Conservation (phyloP, 2,113 vertebrate species). For the Otolemur garnettii region DNA sequence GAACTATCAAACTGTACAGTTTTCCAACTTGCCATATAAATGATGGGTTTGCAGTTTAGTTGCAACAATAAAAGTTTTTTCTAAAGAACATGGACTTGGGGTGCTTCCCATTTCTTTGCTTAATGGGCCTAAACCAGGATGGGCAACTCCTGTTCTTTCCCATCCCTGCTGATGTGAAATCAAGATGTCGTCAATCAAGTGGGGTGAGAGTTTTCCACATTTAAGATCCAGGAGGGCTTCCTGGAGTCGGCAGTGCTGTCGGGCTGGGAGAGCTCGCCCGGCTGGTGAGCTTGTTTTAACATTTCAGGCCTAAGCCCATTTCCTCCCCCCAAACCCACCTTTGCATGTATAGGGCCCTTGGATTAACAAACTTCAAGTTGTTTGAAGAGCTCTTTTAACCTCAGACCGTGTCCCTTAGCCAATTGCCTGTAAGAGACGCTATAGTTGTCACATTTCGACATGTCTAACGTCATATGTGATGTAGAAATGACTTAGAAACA, state of each 20-base stretch:
- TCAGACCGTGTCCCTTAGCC: fast-evolving
- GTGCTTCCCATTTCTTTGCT: constrained; percentile 18
- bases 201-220: background rate
- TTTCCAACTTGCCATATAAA: constrained; percentile 87
- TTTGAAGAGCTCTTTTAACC: background rate
- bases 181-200: background rate
- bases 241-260: fast-evolving
- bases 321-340: background rate
- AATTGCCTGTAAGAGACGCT: background rate
- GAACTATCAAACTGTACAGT: constrained; percentile 87
- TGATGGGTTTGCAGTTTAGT: constrained; percentile 89
- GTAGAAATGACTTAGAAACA: background rate
- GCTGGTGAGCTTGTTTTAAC: fast-evolving
- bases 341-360: fast-evolving
- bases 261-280: fast-evolving
- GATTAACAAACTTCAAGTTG: background rate
- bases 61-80: constrained; percentile 90
- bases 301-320: fast-evolving
- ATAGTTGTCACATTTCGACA: fast-evolving
- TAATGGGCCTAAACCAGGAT: background rate
- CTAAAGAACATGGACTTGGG: constrained; percentile 82
- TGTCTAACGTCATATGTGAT: fast-evolving
- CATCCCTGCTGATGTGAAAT: background rate
- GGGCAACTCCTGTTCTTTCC: background rate
- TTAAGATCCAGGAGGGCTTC: fast-evolving